Base-by-base conservation (phyloP, 2,113 vertebrate genomes). In the Meriones unguiculatus region DNA sequence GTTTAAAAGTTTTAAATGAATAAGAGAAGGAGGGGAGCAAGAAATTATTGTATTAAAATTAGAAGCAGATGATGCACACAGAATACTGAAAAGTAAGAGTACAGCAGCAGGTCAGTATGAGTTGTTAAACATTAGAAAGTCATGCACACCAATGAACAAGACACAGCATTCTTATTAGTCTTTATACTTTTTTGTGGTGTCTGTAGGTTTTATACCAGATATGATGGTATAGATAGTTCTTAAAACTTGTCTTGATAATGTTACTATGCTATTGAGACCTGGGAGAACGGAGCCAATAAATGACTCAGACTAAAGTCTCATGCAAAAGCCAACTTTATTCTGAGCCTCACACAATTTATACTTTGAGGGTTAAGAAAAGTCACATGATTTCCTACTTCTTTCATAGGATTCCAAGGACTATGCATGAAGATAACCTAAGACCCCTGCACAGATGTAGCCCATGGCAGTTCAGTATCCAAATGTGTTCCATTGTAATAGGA, bases 121-220 rank as follows among this genome's bases (percentile, higher is more conserved):
- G 57, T 73, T 41, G 62, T 25, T 35, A 87, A 64, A 87, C 59
- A 52, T 38, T 38, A 76, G n/a, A 89, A 90, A 25, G 69, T 50
- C 22, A 82, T 18, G 28, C 17, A 54, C n/a, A 84, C 46, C 25
- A 89, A 50, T 86, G 62, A 32, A 72, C 18, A n/a, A 94, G 69
- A 77, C 7, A 3, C 69, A 70, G 35, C 7, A 30, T 73, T 95
- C 54, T 93, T 28, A 76, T n/a, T 80, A 77, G 69, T 62, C 50
- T 54, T 87, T 89, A 91, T 24, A 41, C 13, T 65, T 91, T n/a
- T 52, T 89, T 89, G 65, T 80, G 13, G 32, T 73, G 17, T 24
- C 25, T 93, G 2, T 62, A 30, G 24, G 46, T 73, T 93, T 77
- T 91, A 35, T 10, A 96, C 41, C 72, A 93, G 78, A 78, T 82